Evolutionary conservation across 2,113 vertebrate genomes (phyloP).

Genomic region (Phodopus roborovskii): DNA sequence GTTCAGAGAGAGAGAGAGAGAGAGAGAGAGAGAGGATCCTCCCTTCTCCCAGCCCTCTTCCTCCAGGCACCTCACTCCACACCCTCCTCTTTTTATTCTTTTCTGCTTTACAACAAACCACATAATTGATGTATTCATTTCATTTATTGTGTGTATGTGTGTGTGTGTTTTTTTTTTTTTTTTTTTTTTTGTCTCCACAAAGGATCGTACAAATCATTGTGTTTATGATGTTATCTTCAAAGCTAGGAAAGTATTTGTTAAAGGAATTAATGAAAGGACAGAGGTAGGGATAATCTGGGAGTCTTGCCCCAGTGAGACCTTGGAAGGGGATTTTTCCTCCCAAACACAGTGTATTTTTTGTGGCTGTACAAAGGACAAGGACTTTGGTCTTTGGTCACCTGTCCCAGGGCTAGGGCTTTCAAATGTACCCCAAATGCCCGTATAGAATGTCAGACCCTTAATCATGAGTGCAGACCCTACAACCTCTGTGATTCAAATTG

Average conservation of each 20-base stretch:
- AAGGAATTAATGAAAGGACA: background rate
- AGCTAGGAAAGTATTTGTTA: background rate
- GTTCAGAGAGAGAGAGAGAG: background rate
- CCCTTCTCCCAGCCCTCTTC: background rate
- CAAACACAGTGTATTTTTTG: background rate
- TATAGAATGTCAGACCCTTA: background rate
- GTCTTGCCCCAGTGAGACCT: background rate
- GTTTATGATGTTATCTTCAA: background rate
- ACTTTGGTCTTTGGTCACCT: background rate
- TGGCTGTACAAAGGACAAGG: background rate
- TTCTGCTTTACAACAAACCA: background rate
- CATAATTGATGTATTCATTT: background rate
- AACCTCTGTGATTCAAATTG: background rate
- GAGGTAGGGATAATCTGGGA: background rate
- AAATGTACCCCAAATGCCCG: background rate
- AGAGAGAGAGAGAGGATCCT: background rate
- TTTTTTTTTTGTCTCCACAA: background rate
- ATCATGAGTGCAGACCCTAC: background rate
- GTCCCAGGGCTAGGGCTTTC: background rate
- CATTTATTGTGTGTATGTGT: too few relatives aligned
- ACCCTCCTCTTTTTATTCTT: background rate
- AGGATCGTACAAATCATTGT: background rate
- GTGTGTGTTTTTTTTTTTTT: background rate
- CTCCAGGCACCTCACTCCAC: too few relatives aligned
- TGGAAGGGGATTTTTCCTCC: background rate